Conservation (phyloP, 2,888 invertebrate genomes). For the Drosophila barbarae region DNA sequence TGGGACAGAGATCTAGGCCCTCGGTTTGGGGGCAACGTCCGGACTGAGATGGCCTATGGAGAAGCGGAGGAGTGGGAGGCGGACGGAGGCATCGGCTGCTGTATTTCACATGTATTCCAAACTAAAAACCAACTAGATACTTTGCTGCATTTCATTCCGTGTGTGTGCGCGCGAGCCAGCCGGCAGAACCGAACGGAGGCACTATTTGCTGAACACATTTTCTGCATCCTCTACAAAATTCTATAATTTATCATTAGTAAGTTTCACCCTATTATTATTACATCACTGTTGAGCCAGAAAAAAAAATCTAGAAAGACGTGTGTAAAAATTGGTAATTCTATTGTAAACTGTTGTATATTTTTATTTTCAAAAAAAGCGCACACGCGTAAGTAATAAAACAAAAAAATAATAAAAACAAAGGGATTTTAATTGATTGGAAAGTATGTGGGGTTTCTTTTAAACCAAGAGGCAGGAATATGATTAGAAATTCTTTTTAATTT, state of each 20-base stretch:
- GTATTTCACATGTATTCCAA: slow-evolving; percentile 55
- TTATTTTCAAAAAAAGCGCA: slow-evolving; percentile 19
- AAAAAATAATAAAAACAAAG: not conserved
- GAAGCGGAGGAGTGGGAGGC: slow-evolving; percentile 2
- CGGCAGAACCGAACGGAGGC: slow-evolving; percentile 28
- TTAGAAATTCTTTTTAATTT: not conserved
- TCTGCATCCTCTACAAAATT: slow-evolving; percentile 32
- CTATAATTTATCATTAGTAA: slow-evolving; percentile 12
- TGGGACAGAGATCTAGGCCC: slow-evolving; percentile 3
- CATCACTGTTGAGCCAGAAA: slow-evolving; percentile 9
- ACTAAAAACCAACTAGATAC: slow-evolving; percentile 28
- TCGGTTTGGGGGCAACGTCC: not conserved
- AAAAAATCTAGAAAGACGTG: slow-evolving; percentile 4
- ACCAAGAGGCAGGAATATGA: not conserved
- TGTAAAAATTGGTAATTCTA: slow-evolving; percentile 25
- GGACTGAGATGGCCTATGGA: slow-evolving; percentile 1
- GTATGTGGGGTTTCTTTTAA: not conserved
- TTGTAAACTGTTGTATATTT: slow-evolving; percentile 42
- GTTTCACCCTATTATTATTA: slow-evolving; percentile 23
- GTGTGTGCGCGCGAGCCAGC: slow-evolving; percentile 30
- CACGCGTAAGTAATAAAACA: slow-evolving; percentile 13
- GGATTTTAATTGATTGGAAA: slow-evolving; percentile 1
- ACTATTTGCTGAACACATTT: slow-evolving; percentile 36
- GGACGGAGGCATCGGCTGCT: slow-evolving; percentile 20
- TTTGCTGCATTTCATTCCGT: slow-evolving; percentile 67